These are phyloP conservation scores for Diabrotica balteata DNA, from an alignment of 2,888 invertebrate genomes.

Conservation along the genomic window DNA sequence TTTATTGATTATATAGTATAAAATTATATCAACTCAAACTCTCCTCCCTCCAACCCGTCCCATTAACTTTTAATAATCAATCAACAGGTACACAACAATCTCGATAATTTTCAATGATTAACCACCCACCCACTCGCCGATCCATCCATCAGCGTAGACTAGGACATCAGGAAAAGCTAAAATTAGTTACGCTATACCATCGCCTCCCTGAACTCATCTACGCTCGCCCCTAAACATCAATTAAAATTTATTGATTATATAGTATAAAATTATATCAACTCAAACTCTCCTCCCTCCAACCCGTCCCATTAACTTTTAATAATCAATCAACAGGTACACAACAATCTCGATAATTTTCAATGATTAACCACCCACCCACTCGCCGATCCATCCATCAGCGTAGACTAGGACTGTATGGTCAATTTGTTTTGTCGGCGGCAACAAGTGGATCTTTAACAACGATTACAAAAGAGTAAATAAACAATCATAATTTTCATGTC, in stretches of 20 bases:
- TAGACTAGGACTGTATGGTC: conserved; percentile 14
- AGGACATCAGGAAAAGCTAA: too few species aligned
- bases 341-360: conserved; percentile 17
- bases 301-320: conserved; percentile 3
- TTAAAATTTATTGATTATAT: conserved; percentile 9
- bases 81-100: conserved; percentile 10
- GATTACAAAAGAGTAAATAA: conserved; percentile 24
- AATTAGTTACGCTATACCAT: too few species aligned
- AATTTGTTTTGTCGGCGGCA: conserved; percentile 28
- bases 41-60: background rate
- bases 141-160: conserved; percentile 14
- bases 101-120: conserved; percentile 14
- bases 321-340: conserved; percentile 6
- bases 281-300: background rate
- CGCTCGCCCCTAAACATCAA: background rate
- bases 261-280: background rate
- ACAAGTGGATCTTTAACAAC: conserved; percentile 33
- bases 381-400: conserved; percentile 11
- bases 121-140: conserved; percentile 10
- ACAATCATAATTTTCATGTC: conserved; percentile 18
- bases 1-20: conserved; percentile 5
- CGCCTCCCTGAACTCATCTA: too few species aligned
- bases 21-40: background rate
- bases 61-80: conserved; percentile 9
- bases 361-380: conserved; percentile 14